Conservation (phyloP, 1,140 invertebrate genomes). For the Penaeus chinensis region DNA sequence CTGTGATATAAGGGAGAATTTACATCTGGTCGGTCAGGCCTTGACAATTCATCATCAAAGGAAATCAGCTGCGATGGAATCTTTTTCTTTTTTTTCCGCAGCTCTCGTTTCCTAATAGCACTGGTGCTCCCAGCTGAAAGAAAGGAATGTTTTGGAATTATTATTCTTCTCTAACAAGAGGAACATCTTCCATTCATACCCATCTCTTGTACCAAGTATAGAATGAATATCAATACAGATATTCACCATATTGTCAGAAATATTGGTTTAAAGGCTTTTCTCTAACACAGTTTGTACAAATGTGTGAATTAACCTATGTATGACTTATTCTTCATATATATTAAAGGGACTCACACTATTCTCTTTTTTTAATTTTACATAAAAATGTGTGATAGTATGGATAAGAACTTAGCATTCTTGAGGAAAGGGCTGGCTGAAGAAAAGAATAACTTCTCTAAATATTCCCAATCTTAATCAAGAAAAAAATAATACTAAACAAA, state of each 20-base stretch:
- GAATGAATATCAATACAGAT: not conserved
- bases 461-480: too few relatives aligned
- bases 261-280: not conserved
- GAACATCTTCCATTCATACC: too few relatives aligned
- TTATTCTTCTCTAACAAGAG: too few relatives aligned
- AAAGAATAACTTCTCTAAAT: too few relatives aligned
- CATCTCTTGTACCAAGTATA: not conserved
- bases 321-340: too few relatives aligned
- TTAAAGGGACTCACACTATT: too few relatives aligned
- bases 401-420: too few relatives aligned
- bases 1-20: conserved; percentile 51
- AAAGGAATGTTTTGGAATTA: not conserved
- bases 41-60: conserved; percentile 73
- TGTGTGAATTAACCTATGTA: too few relatives aligned
- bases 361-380: too few relatives aligned
- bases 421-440: too few relatives aligned
- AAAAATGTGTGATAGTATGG: too few relatives aligned
- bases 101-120: conserved; percentile 32
- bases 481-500: too few relatives aligned
- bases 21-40: conserved; percentile 28
- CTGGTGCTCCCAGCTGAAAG: not conserved
- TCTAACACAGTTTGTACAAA: not conserved
- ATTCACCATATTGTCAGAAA: not conserved
- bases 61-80: conserved; percentile 75
- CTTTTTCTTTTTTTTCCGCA: conserved; percentile 73